Evolutionary conservation across 2,113 vertebrate genomes (phyloP).

Genomic region (Gobiocypris rarus): DNA sequence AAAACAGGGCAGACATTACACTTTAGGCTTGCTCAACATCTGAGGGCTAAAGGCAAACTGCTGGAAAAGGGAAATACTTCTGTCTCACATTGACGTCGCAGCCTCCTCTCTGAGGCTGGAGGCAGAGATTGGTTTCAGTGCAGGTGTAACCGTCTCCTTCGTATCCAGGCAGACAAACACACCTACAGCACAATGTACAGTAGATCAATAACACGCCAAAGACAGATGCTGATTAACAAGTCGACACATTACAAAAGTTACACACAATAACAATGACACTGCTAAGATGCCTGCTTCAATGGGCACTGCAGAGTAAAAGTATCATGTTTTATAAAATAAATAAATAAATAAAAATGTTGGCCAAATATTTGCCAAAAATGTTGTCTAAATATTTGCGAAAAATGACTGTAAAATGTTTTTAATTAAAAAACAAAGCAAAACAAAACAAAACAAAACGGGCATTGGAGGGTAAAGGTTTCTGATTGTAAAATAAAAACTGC

Average conservation of each 20-base stretch:
- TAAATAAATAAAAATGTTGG: too few species aligned
- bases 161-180: constrained; percentile 73
- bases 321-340: too few species aligned
- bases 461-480: too few species aligned
- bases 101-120: constrained; percentile 76
- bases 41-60: neutral
- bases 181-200: constrained; percentile 62
- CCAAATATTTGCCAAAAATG: neutral
- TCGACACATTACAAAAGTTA: neutral
- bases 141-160: constrained; percentile 91
- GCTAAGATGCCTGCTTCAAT: neutral
- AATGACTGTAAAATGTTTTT: too few species aligned
- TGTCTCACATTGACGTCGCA: constrained; percentile 86
- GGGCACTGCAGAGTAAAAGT: neutral
- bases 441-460: too few species aligned
- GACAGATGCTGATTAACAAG: neutral
- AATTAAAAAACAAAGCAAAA: too few species aligned
- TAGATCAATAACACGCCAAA: neutral
- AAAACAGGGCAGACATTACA: neutral
- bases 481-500: too few species aligned
- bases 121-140: constrained; percentile 80
- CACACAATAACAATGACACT: neutral
- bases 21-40: neutral
- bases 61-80: neutral
- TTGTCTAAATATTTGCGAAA: too few species aligned